Conservation (phyloP, 2,113 vertebrate genomes). For the Regulus satrapa region DNA sequence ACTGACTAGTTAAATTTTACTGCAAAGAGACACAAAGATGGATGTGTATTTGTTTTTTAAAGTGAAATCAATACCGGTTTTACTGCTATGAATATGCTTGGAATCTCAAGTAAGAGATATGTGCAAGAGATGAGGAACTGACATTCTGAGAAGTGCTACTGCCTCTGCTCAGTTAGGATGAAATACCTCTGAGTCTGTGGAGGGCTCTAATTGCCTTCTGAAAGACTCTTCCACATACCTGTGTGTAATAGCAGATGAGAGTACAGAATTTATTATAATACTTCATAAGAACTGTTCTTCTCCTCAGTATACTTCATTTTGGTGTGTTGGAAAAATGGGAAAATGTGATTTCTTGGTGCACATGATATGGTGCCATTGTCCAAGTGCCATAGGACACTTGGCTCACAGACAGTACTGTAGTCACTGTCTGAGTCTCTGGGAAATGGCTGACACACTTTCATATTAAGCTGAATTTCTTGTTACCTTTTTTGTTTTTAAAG, state of each 20-base stretch:
- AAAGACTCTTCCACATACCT: neutral
- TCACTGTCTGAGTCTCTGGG: neutral
- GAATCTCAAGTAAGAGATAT: neutral
- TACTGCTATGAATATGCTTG: neutral
- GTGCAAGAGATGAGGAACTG: neutral
- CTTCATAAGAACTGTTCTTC: neutral
- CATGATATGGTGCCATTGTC: fast-evolving
- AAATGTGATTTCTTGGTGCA: neutral
- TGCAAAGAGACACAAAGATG: neutral
- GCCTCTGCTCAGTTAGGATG: neutral
- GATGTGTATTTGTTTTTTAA: neutral
- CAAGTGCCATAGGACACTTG: too few relatives aligned
- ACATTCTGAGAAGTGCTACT: neutral
- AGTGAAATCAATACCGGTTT: neutral
- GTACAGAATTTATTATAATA: neutral
- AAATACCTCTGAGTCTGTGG: neutral
- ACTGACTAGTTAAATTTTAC: neutral
- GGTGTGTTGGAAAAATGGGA: neutral
- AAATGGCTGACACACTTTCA: neutral
- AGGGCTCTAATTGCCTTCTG: neutral
- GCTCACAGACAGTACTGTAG: neutral
- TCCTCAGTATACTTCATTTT: neutral
- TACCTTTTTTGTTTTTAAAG: neutral
- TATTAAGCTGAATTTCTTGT: neutral
- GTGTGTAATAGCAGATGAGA: neutral